These are phyloP conservation scores for Troides oblongomaculatus DNA, from an alignment of 2,888 invertebrate species.

Conservation along the genomic window DNA sequence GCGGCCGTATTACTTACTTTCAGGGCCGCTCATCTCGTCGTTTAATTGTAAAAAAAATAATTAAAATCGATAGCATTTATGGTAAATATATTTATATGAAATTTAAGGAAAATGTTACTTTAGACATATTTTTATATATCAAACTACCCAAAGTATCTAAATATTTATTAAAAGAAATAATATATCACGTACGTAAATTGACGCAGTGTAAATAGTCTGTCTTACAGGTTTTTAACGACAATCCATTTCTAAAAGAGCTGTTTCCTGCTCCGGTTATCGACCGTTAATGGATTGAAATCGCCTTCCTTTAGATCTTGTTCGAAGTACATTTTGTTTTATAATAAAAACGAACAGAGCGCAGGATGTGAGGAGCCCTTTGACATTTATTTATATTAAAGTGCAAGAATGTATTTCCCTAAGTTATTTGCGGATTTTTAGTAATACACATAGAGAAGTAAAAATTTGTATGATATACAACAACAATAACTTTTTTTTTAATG, in stretches of 20 bases:
- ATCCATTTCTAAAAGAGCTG: conserved; percentile 10
- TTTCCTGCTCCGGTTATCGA: conserved; percentile 26
- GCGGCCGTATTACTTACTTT: no score
- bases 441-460: background rate
- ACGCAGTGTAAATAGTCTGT: background rate
- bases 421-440: background rate
- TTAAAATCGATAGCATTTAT: no score
- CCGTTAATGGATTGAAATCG: conserved; percentile 1
- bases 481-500: no score
- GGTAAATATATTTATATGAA: no score
- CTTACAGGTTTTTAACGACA: conserved; percentile 7
- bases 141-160: background rate
- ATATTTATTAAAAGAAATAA: background rate
- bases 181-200: background rate
- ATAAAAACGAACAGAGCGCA: background rate
- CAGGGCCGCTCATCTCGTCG: no score
- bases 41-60: no score
- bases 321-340: conserved; percentile 8
- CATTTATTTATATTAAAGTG: background rate
- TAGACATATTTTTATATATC: no score
- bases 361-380: background rate
- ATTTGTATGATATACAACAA: background rate
- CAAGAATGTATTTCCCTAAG: background rate
- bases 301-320: conserved; percentile 12
- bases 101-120: no score